Evolutionary conservation across 1,140 invertebrate genomes (phyloP), one percentile per base, ranked within the genome.

Genomic region (Zaprionus tsacasi): DNA sequence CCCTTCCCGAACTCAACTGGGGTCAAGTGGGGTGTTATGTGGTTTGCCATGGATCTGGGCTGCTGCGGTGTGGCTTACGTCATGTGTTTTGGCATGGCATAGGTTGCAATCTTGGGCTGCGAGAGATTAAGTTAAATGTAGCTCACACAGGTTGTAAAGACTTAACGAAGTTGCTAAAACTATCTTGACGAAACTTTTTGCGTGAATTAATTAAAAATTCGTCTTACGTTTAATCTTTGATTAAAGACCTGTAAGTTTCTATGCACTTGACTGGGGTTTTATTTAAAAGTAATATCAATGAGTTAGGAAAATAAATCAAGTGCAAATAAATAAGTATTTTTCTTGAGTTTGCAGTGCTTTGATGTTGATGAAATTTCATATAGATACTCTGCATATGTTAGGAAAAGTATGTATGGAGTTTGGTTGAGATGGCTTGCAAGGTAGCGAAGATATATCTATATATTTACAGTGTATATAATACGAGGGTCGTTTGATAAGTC

Each of bases 21-120:
- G 63, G 76, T 78, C 67, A 79, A 76, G 56, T 63, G 67, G 69
- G 54, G 38, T 36, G 45, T 52, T 40, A 6, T 50, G 45, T 50
- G 45, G 45, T 64, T 40, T 12, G 60, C 2, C 6, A 45, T 7
- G 13, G 30, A 5, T 63, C 15, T 40, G 21, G 54, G 64, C n/a
- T 1, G 15, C 12, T 54, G 36, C 21, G 54, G 60, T 13, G 45
- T 65, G 58, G 50, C 21, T 33, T 33, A n/a, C 35, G 48, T 38
- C 38, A 64, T 69, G 57, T 61, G 50, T 63, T 69, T 69, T 50
- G 45, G 17, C 17, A 50, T 50, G 57, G 40, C 66, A 58, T 67
- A 40, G 55, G 48, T 68, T 43, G 43, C 15, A 45, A 45, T 45
- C 57, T 73, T 12, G 15, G 15, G 56, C 70, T 13, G n/a, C n/a